Percentiles rank a stretch among this genome's conserved stretches.
phyloP scores from a whole-genome alignment of 1,140 invertebrate species.

The Lasioglossum baleicum region DNA sequence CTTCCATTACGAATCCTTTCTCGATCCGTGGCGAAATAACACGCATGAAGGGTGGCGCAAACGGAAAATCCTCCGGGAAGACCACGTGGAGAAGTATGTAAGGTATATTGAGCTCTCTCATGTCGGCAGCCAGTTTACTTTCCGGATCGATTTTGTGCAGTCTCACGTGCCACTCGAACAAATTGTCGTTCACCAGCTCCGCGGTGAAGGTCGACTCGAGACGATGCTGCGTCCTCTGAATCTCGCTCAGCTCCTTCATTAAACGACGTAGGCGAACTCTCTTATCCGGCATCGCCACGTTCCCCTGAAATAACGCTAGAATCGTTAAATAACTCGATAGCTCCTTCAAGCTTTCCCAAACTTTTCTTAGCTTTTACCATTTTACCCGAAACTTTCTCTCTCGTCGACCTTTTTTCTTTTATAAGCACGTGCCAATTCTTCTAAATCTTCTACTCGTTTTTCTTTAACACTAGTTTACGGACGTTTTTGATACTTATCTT shows the following conservation, averaged over 20 bases:
- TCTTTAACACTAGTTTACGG: too few relatives aligned
- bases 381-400: too few relatives aligned
- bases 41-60: slow-evolving; percentile 96
- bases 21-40: slow-evolving; percentile 95
- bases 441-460: too few relatives aligned
- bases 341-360: too few relatives aligned
- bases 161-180: slow-evolving; percentile 96
- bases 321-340: too few relatives aligned
- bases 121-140: slow-evolving; percentile 88
- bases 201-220: slow-evolving; percentile 90
- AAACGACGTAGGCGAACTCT: slow-evolving; percentile 88
- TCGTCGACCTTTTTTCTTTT: too few relatives aligned
- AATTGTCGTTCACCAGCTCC: slow-evolving; percentile 94
- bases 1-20: slow-evolving; percentile 97
- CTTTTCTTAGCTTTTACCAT: too few relatives aligned
- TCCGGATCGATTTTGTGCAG: slow-evolving; percentile 91
- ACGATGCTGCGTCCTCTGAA: slow-evolving; percentile 85
- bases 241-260: slow-evolving; percentile 96
- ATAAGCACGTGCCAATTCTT: too few relatives aligned
- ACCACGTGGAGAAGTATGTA: slow-evolving; percentile 90
- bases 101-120: slow-evolving; percentile 88
- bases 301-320: slow-evolving; percentile 49
- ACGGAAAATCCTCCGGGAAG: slow-evolving; percentile 95
- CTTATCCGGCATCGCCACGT: slow-evolving; percentile 73
- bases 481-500: too few relatives aligned